Base-by-base conservation (phyloP, 2,888 invertebrate genomes). In the Cataglyphis altisquamis region DNA sequence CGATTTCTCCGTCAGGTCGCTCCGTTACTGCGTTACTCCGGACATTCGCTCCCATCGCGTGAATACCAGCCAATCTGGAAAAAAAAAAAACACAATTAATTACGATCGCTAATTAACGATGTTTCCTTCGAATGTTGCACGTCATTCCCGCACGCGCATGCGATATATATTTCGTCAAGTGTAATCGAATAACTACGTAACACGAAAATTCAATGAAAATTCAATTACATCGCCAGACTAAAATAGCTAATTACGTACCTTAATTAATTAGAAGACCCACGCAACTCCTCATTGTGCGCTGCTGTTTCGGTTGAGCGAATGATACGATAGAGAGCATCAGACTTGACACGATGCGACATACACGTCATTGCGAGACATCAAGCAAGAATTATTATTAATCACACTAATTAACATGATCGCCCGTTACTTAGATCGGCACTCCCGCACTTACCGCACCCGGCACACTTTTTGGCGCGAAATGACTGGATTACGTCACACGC, bases 31-130 rank as follows among this genome's bases (percentile, higher is more conserved):
- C 32, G 21, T 12, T 25, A 36, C 48, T 29, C 15, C n/a, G 6
- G 1, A 15, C 12, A 39, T n/a, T 60, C 25, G 45, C 15, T 48
- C 10, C 4, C 39, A 52, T 0, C 10, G 39, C 9, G 25, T 25
- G 8, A 32, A 62, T 62, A 29, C 12, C 29, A 18, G 5, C 15
- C 63, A 15, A 29, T 18, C 18, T 39, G 29, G 12, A 48, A 25
- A 18, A 21, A 72, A 15, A 15, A 73, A 45, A 18, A 74, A 32
- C 3, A 10, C 0, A 12, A 32, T 5, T 74, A 10, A 29, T 48
- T 45, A 25, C 45, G 6, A 45, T 63, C 5, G 18, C 25, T 25
- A 73, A 73, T 73, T 41, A 73, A 45, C 45, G 15, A 60, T 29
- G 8, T n/a, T n/a, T 8, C 41, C 3, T 29, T 10, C 73, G 29